Conservation (phyloP, 2,797 vertebrate genomes). For the Hozukius guyotensis region DNA sequence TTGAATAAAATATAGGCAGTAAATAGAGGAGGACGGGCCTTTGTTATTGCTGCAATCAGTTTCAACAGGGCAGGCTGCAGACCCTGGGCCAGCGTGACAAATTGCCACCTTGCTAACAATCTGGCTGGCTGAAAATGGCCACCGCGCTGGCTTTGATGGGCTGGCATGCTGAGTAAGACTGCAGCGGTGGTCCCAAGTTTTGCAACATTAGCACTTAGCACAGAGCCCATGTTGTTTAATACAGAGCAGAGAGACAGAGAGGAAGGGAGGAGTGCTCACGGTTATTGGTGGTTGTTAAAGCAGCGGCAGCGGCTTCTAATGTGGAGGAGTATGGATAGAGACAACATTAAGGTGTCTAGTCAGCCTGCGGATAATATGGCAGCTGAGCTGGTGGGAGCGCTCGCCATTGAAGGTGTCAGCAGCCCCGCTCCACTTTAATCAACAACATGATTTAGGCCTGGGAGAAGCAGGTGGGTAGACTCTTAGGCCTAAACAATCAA, state of each 20-base stretch:
- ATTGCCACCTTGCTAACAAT: constrained; percentile 81
- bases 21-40: constrained; percentile 76
- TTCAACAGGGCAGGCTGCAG: constrained; percentile 70
- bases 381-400: constrained; percentile 32
- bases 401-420: constrained; percentile 50
- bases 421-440: constrained; percentile 67
- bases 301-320: constrained; percentile 32
- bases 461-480: constrained; percentile 66
- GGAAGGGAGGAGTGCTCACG: constrained; percentile 32
- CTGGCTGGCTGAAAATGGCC: constrained; percentile 78
- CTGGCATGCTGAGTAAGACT: constrained; percentile 77
- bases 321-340: constrained; percentile 53
- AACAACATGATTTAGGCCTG: constrained; percentile 68
- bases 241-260: constrained; percentile 39
- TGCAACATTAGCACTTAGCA: constrained; percentile 81
- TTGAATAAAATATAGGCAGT: constrained; percentile 83
- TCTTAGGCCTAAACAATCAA: constrained; percentile 64
- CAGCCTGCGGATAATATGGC: constrained; percentile 54
- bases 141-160: constrained; percentile 77
- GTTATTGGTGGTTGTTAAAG: constrained; percentile 58
- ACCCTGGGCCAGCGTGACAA: constrained; percentile 78
- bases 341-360: constrained; percentile 66
- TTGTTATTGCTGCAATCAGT: constrained; percentile 86
- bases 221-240: constrained; percentile 55
- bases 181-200: constrained; percentile 76